These are phyloP conservation scores for Amblyjoppa proteus DNA, from an alignment of 2,888 invertebrate genomes.

Conservation along the genomic window DNA sequence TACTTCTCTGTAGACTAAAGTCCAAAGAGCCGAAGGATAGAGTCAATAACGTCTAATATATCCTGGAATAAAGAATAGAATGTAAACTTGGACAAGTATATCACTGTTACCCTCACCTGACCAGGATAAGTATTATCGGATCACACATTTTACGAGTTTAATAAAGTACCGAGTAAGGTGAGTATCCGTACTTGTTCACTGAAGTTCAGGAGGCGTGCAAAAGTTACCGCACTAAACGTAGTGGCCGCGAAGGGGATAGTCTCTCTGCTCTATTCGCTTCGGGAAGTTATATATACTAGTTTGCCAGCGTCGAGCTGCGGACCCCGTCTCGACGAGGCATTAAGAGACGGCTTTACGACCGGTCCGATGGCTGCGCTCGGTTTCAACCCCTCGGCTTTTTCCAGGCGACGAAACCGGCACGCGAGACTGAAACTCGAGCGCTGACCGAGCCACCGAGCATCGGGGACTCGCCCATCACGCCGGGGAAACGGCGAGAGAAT, in stretches of 20 bases:
- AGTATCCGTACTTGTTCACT: constrained; percentile 35
- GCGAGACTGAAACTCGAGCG: constrained; percentile 23
- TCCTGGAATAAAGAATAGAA: neutral
- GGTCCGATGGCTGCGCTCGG: constrained; percentile 25
- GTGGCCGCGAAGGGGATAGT: constrained; percentile 13
- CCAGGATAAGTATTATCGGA: constrained; percentile 45
- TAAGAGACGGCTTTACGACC: constrained; percentile 57
- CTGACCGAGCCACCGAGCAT: constrained; percentile 1
- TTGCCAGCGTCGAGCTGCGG: constrained; percentile 10
- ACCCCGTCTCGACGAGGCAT: constrained; percentile 46
- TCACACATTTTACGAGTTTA: constrained; percentile 58
- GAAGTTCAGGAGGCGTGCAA: constrained; percentile 40
- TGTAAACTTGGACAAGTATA: neutral
- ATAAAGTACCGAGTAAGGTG: constrained; percentile 56
- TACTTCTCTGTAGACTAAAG: neutral
- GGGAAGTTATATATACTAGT: constrained; percentile 19
- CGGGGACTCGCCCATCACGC: neutral
- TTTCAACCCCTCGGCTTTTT: constrained; percentile 36
- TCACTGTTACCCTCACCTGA: neutral
- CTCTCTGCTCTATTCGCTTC: constrained; percentile 15
- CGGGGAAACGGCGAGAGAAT: constrained; percentile 26
- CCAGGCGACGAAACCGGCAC: constrained; percentile 38
- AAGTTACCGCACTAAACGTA: constrained; percentile 41
- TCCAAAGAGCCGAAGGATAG: neutral
- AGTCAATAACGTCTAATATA: neutral